phyloP scores from a whole-genome alignment of 2,113 vertebrate species.

The Tupaia chinensis region DNA sequence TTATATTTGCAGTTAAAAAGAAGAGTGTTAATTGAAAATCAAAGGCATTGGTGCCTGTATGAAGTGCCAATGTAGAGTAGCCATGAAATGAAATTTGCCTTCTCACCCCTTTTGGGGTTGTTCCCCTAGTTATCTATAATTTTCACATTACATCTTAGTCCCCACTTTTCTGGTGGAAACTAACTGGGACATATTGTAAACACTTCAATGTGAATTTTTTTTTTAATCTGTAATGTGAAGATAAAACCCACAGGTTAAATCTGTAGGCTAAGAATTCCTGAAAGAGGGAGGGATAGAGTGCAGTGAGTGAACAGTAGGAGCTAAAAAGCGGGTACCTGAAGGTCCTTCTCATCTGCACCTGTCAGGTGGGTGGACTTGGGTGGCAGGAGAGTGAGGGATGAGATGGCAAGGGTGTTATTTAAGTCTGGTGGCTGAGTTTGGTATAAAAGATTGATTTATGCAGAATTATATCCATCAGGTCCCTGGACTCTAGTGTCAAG shows the following conservation, averaged over 20 bases:
- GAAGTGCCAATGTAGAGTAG: neutral
- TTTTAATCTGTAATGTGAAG: neutral
- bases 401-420: neutral
- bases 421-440: neutral
- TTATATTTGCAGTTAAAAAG: neutral
- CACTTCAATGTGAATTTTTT: neutral
- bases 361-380: accelerated
- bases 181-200: neutral
- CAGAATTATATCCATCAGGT: neutral
- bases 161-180: neutral
- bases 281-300: neutral
- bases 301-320: accelerated
- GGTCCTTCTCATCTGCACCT: neutral
- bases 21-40: neutral
- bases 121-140: neutral
- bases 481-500: neutral
- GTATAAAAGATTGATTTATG: neutral
- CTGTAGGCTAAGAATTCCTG: accelerated
- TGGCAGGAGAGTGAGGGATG: accelerated
- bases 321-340: neutral
- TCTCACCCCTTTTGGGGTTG: neutral
- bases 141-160: neutral
- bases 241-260: accelerated
- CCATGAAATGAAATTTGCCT: neutral
- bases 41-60: neutral